Evolutionary conservation across 2,888 invertebrate genomes (phyloP), one percentile per base, ranked within the genome.

Genomic region (Ophion obscuratus): DNA sequence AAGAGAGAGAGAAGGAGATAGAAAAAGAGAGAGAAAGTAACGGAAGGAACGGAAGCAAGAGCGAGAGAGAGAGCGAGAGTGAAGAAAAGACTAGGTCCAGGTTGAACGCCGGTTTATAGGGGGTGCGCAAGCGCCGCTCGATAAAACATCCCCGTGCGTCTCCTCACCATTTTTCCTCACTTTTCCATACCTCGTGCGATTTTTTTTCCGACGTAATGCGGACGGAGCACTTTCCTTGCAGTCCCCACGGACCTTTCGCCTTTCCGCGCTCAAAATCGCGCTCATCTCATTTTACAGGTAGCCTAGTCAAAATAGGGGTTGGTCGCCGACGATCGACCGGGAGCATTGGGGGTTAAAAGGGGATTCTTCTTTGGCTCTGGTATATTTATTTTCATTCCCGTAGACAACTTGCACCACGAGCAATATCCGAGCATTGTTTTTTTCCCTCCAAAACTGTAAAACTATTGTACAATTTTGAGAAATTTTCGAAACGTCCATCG

Each of bases 81-180:
- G 44, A 59, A 81, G 76, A 62, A 66, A 66, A 77, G 57, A 75
- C 82, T 81, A 90, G 92, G 92, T 92, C 88, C 91, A 91, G 94
- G 94, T 91, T 83, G 62, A 78, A 81, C 79, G 83, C 78, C 81
- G 75, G 80, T 75, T 75, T 44, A 67, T 68, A 27, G 47, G 73
- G 73, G 71, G 40, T 67, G 86, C 85, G 82, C 93, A 92, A 84
- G 88, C 91, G 91, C 92, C 92, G 92, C 91, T 93, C 93, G 91
- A 92, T 92, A 92, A 90, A 91, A 85, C 83, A 80, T 81, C 88
- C 88, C 87, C 68, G 53, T 83, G 44, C 79, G 77, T 87, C 85
- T 81, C 77, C 81, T 76, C 83, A 70, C 47, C 87, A 67, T 75
- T 36, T 81, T 44, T 24, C 81, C 76, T 73, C 62, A 62, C 61